Conservation (phyloP, 1,140 invertebrate species). For the Musca domestica region DNA sequence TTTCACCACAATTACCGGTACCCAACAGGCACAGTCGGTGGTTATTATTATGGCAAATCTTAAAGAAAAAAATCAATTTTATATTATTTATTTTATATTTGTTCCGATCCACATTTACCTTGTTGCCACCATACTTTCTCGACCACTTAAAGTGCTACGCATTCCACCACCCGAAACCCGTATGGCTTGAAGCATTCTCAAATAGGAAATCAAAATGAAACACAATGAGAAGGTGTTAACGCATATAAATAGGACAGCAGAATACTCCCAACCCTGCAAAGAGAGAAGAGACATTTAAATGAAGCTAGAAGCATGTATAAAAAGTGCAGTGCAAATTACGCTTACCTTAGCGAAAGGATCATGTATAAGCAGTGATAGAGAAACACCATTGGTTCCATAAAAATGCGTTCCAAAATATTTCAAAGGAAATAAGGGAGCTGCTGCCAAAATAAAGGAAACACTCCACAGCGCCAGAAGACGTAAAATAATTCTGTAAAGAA, state of each 20-base stretch:
- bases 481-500: slow-evolving; percentile 42
- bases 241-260: slow-evolving; percentile 60
- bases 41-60: slow-evolving; percentile 59
- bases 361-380: slow-evolving; percentile 64
- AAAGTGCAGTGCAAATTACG: background rate
- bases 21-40: slow-evolving; percentile 66
- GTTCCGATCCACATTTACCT: slow-evolving; percentile 25
- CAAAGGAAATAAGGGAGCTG: slow-evolving; percentile 55
- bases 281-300: slow-evolving; percentile 25
- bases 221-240: slow-evolving; percentile 60
- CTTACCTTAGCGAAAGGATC: slow-evolving; percentile 60
- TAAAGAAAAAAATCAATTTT: background rate
- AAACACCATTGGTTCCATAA: slow-evolving; percentile 64
- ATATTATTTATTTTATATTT: background rate
- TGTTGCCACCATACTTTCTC: slow-evolving; percentile 55
- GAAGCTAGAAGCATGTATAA: background rate
- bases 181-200: slow-evolving; percentile 61
- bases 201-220: slow-evolving; percentile 62
- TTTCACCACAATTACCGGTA: slow-evolving; percentile 64
- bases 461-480: slow-evolving; percentile 59
- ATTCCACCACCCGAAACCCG: slow-evolving; percentile 58
- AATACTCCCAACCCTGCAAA: slow-evolving; percentile 63
- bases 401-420: slow-evolving; percentile 59
- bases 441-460: slow-evolving; percentile 54
- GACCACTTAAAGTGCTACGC: slow-evolving; percentile 59